These are phyloP conservation scores for Sebastes steindachneri DNA, from an alignment of 2,797 vertebrate genomes.

Conservation along the genomic window DNA sequence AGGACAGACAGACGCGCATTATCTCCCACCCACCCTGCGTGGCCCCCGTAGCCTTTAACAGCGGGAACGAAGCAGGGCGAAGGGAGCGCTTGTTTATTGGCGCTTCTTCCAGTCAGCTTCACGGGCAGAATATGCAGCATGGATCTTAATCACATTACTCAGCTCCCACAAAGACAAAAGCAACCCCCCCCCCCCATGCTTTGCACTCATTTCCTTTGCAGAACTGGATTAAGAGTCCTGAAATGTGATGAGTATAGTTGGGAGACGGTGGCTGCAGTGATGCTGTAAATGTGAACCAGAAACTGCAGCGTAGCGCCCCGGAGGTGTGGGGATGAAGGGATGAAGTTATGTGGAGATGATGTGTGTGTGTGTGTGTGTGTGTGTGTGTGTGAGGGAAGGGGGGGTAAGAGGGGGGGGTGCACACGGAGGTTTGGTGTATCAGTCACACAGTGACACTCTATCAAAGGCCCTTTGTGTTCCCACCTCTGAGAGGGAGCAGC, in stretches of 20 bases:
- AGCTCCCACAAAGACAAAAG: conserved; percentile 64
- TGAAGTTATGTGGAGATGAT: conserved; percentile 39
- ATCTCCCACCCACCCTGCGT: conserved; percentile 35
- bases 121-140: conserved; percentile 52
- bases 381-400: background rate
- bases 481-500: conserved; percentile 68
- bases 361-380: conserved; percentile 6
- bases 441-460: conserved; percentile 48
- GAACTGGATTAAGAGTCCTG: conserved; percentile 59
- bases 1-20: conserved; percentile 40
- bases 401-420: background rate
- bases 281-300: conserved; percentile 30
- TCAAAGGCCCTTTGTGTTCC: conserved; percentile 74
- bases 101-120: conserved; percentile 47
- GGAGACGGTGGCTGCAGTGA: conserved; percentile 29
- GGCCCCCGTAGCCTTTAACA: conserved; percentile 34
- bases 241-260: conserved; percentile 48
- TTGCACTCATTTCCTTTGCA: conserved; percentile 63
- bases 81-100: conserved; percentile 56
- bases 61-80: conserved; percentile 2
- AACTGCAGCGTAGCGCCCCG: conserved; percentile 16
- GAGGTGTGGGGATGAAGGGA: conserved; percentile 51
- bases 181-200: conserved; percentile 20
- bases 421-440: conserved; percentile 31
- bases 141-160: conserved; percentile 73